Conservation (phyloP, 2,797 vertebrate genomes). For the Masticophis lateralis region DNA sequence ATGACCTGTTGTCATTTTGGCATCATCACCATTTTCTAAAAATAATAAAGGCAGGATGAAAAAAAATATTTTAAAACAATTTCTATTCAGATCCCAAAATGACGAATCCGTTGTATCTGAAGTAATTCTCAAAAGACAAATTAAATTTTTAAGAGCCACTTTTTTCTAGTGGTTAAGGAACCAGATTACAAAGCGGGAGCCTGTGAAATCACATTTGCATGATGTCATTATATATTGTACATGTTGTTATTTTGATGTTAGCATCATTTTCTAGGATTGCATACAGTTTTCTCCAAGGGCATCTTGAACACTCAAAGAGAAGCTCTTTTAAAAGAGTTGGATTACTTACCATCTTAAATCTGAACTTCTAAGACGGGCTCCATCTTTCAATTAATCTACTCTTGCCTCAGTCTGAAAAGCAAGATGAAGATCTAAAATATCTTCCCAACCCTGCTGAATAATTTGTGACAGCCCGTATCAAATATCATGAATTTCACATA, state of each 20-base stretch:
- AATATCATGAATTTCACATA: slow-evolving; percentile 13
- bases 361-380: not conserved
- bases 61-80: not conserved
- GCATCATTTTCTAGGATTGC: not conserved
- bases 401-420: not conserved
- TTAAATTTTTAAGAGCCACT: too few relatives aligned
- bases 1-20: not conserved
- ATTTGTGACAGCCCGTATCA: slow-evolving; percentile 2
- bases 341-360: not conserved
- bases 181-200: not conserved
- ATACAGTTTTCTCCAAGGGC: not conserved
- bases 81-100: not conserved
- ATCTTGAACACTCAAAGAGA: not conserved
- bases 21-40: not conserved
- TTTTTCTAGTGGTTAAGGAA: not conserved
- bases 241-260: not conserved
- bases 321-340: not conserved
- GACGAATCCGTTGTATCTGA: not conserved
- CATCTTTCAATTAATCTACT: not conserved
- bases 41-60: not conserved
- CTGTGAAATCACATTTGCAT: not conserved
- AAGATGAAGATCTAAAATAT: not conserved
- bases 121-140: not conserved
- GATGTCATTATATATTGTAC: not conserved
- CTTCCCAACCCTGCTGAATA: not conserved